Percentiles rank a stretch among this genome's conserved stretches.
Evolutionary conservation across 2,797 vertebrate genomes (phyloP).

Genomic region (Scolopax bukidnonensis): DNA sequence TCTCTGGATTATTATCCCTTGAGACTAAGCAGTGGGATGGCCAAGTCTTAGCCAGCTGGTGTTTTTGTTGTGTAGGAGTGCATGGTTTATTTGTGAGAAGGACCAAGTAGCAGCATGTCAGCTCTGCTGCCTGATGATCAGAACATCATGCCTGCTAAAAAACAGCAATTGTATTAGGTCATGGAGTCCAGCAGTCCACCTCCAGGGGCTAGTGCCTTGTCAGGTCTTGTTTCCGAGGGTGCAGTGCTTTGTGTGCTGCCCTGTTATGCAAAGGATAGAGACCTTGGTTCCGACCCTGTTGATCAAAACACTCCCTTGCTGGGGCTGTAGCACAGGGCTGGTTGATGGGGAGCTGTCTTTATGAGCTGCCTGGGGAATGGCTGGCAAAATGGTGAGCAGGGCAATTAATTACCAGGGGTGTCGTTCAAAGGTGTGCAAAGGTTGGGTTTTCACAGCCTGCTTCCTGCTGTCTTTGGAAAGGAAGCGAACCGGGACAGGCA

Average conservation of each 20-base stretch:
- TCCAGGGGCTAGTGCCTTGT: not conserved
- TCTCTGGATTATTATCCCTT: not conserved
- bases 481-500: not conserved
- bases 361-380: not conserved
- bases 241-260: not conserved
- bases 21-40: not conserved
- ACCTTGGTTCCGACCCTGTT: not conserved
- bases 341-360: not conserved
- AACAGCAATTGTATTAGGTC: not conserved
- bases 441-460: not conserved
- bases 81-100: not conserved
- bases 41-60: constrained; percentile 15
- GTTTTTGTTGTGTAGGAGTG: constrained; percentile 31
- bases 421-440: not conserved
- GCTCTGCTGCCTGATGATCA: not conserved
- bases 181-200: not conserved
- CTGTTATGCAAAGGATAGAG: not conserved
- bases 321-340: not conserved
- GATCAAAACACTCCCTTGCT: not conserved
- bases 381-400: not conserved
- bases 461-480: not conserved
- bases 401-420: not conserved
- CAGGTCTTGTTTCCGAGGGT: not conserved
- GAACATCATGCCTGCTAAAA: not conserved
- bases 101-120: constrained; percentile 8